Conservation (phyloP, 2,113 vertebrate genomes). For the Eulemur rufifrons region DNA sequence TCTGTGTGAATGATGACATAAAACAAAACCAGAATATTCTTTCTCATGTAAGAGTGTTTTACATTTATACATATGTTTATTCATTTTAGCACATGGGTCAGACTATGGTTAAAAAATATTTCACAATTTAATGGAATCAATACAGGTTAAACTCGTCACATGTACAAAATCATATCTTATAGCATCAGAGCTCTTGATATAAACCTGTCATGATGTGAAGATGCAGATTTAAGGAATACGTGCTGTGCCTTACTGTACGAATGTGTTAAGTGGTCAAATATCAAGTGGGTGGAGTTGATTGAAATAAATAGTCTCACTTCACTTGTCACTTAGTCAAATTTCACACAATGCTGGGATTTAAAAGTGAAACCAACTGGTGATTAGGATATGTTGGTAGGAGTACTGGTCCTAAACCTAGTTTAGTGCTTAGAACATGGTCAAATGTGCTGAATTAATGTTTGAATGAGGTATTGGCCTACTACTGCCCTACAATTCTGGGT, state of each 20-base stretch:
- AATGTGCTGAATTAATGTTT: constrained; percentile 40
- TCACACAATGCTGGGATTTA: constrained; percentile 69
- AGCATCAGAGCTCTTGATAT: constrained; percentile 15
- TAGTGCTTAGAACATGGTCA: constrained; percentile 14
- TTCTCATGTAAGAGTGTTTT: constrained; percentile 42
- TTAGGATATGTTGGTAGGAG: not conserved
- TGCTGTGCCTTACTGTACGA: not conserved
- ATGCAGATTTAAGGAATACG: not conserved
- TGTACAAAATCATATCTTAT: not conserved
- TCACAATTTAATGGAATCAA: constrained; percentile 19
- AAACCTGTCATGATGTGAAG: not conserved
- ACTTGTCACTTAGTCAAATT: constrained; percentile 71
- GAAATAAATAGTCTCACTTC: constrained; percentile 78
- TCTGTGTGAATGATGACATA: not conserved
- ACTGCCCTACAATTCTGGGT: not conserved
- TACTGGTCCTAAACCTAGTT: not conserved
- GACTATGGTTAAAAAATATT: not conserved
- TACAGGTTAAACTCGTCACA: constrained; percentile 3
- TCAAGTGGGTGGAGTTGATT: constrained; percentile 53
- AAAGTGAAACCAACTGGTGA: constrained; percentile 46
- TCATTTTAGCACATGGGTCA: constrained; percentile 39
- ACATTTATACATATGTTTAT: constrained; percentile 45
- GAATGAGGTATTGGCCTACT: not conserved
- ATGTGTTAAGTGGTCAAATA: constrained; percentile 13
- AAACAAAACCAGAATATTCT: constrained; percentile 47